Conservation (phyloP, 2,888 invertebrate species). For the Cataglyphis altisquamis region DNA sequence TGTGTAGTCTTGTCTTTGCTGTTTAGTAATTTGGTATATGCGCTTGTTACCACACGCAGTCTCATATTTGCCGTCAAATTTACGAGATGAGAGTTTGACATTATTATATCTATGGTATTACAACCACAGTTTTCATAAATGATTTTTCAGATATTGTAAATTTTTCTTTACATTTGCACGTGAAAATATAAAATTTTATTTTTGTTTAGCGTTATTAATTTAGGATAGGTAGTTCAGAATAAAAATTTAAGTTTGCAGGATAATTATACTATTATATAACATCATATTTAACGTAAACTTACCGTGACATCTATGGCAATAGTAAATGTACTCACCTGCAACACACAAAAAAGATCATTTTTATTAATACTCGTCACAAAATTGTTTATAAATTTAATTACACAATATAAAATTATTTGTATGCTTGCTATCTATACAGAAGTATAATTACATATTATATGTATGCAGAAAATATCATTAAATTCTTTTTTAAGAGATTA, state of each 20-base stretch:
- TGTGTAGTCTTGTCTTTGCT: conserved; percentile 80
- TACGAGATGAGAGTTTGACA: background rate
- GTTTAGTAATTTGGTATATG: conserved; percentile 79
- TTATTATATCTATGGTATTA: background rate
- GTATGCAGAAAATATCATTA: background rate
- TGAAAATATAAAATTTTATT: background rate
- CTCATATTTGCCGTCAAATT: conserved; percentile 46
- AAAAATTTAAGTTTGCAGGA: background rate
- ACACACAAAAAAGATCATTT: conserved; percentile 62
- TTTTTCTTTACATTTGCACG: background rate
- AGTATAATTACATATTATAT: background rate
- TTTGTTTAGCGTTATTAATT: background rate
- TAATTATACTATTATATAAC: background rate
- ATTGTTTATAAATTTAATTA: background rate
- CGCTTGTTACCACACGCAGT: conserved; percentile 72
- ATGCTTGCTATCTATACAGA: background rate
- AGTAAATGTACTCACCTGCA: conserved; percentile 70
- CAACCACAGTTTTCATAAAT: background rate
- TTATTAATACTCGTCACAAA: background rate
- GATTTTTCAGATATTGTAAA: background rate
- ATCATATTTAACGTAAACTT: conserved; percentile 2
- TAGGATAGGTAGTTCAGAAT: background rate
- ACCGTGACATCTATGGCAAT: conserved; percentile 7
- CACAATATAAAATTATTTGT: background rate
- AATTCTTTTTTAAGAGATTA: conserved; percentile 1